Percentiles rank a stretch among this genome's conserved stretches.
These are phyloP conservation scores for Zaprionus vittiger DNA, from an alignment of 1,140 invertebrate genomes.

Conservation along the genomic window DNA sequence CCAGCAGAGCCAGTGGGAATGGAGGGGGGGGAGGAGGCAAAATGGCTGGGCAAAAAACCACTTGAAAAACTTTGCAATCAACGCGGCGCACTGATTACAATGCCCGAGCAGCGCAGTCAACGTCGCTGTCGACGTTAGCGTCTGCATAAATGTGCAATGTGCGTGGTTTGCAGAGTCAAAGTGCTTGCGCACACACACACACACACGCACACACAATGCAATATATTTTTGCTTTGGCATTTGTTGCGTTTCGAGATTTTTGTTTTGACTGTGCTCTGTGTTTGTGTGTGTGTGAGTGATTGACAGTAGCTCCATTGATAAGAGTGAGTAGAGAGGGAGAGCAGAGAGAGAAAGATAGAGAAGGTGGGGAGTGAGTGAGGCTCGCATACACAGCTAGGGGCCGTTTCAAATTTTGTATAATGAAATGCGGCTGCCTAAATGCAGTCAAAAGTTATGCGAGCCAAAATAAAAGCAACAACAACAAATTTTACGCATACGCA, in stretches of 20 bases:
- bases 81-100: conserved; percentile 76
- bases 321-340: neutral
- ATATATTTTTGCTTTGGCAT: conserved; percentile 75
- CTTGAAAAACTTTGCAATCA: conserved; percentile 81
- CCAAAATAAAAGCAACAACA: conserved; percentile 51
- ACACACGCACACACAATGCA: conserved; percentile 44
- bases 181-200: conserved; percentile 22
- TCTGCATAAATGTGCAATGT: conserved; percentile 72
- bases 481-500: conserved; percentile 61
- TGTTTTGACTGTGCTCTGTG: conserved; percentile 42
- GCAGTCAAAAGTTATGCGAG: conserved; percentile 71
- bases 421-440: conserved; percentile 59
- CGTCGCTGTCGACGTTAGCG: conserved; percentile 23
- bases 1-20: neutral
- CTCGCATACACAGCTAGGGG: neutral
- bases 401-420: conserved; percentile 45
- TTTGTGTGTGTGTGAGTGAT: conserved; percentile 55
- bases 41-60: conserved; percentile 39
- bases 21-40: neutral
- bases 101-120: conserved; percentile 51
- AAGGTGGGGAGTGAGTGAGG: neutral
- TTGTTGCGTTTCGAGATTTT: conserved; percentile 73
- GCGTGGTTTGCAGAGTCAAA: conserved; percentile 56
- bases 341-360: neutral
- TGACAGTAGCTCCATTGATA: conserved; percentile 72